Evolutionary conservation across 2,888 invertebrate species (phyloP), one percentile per base, ranked within the genome.

Genomic region (Euzetes globulus): DNA sequence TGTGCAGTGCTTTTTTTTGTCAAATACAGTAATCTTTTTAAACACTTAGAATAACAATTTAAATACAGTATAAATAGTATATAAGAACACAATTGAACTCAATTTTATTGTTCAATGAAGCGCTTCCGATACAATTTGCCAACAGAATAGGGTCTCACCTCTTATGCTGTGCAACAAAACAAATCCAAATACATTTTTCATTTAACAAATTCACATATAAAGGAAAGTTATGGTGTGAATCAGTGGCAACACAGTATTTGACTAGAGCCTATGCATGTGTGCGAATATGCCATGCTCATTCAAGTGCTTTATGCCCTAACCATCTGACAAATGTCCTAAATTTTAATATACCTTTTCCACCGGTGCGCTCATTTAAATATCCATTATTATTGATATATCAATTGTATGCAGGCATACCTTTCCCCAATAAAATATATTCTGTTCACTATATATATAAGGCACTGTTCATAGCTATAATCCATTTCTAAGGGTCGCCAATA

Each of bases 61-160:
- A 68, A 68, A 68, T 68, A 68, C 22, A 68, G 41, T 68, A 68
- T 68, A 68, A 45, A 29, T 63, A 58, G 37, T 37, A 65, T 29
- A 63, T 65, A 65, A 58, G 27, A 58, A 27, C 25, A 63, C 22
- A 68, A 68, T 68, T 68, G 68, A 19, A 63, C 41, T 41, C 68
- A 68, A 68, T 68, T 68, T 68, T 45, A 68, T 68, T 68, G 68
- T 68, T 37, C 45, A 68, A 45, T 68, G 68, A 68, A 68, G 68
- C 68, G 68, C 68, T 68, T 68, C 68, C 68, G 68, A 68, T 68
- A 45, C 45, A 45, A 63, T 17, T 19, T 27, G 27, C 2, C 4
- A 17, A 29, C 27, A 27, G 33, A 37, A 25, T 33, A n/a, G 9
- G 63, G 11, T 11, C 25, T 55, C 22, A 22, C 9, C 55, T 7